phyloP scores from a whole-genome alignment of 2,888 invertebrate species.

The Tuberolachnus salignus region DNA sequence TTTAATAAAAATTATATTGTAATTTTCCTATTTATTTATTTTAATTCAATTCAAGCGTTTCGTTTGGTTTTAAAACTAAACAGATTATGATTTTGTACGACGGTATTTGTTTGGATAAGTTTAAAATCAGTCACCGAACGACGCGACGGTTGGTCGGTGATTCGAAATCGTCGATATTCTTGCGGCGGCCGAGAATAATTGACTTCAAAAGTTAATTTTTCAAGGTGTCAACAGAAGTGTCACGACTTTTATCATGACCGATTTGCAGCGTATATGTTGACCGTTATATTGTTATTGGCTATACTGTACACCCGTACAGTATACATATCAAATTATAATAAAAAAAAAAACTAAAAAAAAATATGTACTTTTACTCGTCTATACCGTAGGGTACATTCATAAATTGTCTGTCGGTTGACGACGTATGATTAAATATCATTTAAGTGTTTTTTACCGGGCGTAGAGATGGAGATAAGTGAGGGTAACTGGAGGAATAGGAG shows the following conservation, averaged over 20 bases:
- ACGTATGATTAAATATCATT: conserved; percentile 46
- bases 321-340: too few species aligned
- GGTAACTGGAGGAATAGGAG: neutral
- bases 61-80: conserved; percentile 25
- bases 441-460: conserved; percentile 29
- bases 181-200: too few species aligned
- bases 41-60: conserved; percentile 18
- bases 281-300: too few species aligned
- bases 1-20: neutral
- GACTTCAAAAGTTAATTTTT: neutral
- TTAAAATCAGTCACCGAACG: neutral
- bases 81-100: neutral
- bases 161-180: neutral
- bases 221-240: neutral
- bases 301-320: too few species aligned
- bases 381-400: conserved; percentile 4
- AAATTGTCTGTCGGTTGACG: conserved; percentile 13
- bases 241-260: neutral
- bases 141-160: neutral
- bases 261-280: too few species aligned
- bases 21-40: conserved; percentile 13
- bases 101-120: neutral
- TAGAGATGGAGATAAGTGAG: neutral
- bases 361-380: neutral
- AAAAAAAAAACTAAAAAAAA: too few species aligned